phyloP scores from a whole-genome alignment of 2,113 vertebrate species.

The Mormyrus iriodes region DNA sequence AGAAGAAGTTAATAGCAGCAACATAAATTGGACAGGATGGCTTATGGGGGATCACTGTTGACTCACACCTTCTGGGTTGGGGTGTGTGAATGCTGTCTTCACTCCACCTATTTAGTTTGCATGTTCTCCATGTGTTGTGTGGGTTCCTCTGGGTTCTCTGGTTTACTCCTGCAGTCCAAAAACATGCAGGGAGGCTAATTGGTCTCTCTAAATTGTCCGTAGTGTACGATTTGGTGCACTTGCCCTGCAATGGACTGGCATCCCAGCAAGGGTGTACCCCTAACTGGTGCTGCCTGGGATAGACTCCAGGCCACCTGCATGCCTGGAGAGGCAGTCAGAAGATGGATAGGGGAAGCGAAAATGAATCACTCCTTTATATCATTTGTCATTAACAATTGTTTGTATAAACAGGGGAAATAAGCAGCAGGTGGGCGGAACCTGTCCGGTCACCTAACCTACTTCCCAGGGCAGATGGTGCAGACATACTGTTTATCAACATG shows the following conservation, averaged over 20 bases:
- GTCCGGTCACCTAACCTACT: background rate
- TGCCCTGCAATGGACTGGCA: background rate
- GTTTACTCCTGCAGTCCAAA: background rate
- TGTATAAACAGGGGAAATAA: background rate
- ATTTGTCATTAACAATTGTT: background rate
- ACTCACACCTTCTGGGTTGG: background rate
- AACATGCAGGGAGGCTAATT: background rate
- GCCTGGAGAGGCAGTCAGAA: background rate
- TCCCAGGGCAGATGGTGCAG: background rate
- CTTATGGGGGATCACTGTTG: background rate
- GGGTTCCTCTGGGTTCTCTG: background rate
- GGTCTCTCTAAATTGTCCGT: background rate
- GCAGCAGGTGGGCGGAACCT: background rate
- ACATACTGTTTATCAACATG: background rate
- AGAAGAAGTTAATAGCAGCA: background rate
- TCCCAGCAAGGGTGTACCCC: too few species aligned
- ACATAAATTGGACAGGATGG: background rate
- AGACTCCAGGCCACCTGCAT: background rate
- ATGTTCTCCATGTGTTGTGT: background rate
- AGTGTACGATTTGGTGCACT: background rate
- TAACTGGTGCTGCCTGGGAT: background rate
- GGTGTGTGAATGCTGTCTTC: too few species aligned
- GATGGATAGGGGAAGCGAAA: background rate
- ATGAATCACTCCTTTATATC: background rate
- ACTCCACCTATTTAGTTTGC: background rate